Base-by-base conservation (phyloP, 2,888 invertebrate species). In the Altica lythri region DNA sequence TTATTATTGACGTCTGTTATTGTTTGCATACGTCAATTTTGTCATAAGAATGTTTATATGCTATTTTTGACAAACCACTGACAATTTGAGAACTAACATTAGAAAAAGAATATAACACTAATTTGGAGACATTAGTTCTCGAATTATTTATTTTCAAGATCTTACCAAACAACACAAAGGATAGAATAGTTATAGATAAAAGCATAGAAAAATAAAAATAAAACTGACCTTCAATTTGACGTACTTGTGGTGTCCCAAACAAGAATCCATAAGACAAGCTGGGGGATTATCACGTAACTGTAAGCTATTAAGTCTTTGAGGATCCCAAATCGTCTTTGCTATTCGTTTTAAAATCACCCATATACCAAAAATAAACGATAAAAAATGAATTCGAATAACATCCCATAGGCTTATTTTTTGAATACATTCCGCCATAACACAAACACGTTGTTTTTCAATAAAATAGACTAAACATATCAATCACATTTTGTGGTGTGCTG, bases 231-330 rank as follows among this genome's bases (percentile, higher is more conserved):
- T 83, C 35, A 86, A 74, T 72, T 85, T 84, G 35, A 85, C 78
- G 66, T 84, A 85, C 40, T 82, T 83, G 72, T 86, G 86, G 63
- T 79, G 78, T 19, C 85, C 86, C 35, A 84, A 72, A 22, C 77
- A 75, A 13, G 81, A 78, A 65, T 84, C 83, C 5, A 83, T 79
- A 17, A 86, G 75, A 69, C 83, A 84, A 13, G 76, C 63, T 1
- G 86, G 85, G 10, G 85, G 84, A 60, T 79, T 82, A 65, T 83
- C 83, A 19, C 83, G 73, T 55, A 74, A 70, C 38, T 73, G 73
- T 32, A 76, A 61, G 27, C 68, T 68, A 57, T 77, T 76, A 60
- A 77, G 76, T 27, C 74, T 75, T 44, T 76, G 77, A 0, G 79
- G 78, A 61, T 79, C 75, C 80, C 81, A 82, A 1, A 79, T 66